Evolutionary conservation across 2,888 invertebrate genomes (phyloP), one percentile per base, ranked within the genome.

Genomic region (Euclidia mi): DNA sequence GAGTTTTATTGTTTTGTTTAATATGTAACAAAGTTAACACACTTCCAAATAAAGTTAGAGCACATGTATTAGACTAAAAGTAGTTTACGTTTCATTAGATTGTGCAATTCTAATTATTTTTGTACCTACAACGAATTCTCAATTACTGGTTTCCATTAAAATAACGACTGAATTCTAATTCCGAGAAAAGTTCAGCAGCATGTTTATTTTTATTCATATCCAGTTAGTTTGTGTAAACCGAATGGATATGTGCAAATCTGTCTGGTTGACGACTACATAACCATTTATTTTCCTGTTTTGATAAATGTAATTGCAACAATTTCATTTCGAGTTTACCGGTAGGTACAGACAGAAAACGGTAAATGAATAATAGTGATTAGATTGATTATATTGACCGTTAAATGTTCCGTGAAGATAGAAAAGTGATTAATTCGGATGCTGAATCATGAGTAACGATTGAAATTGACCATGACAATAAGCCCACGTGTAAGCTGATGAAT

Each of bases 401-500:
- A 51, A 64, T 49, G 51, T 28, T 41, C 53, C 14, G 46, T 57
- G 59, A 50, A 37, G 31, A 15, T 18, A n/a, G n/a, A 38, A 15
- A 51, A 42, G 40, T 51, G 50, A 55, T 38, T 38, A 46, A 10
- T 57, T 49, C 42, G 20, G 47, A 50, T 41, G 50, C 59, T 18
- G 32, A 14, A 46, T 9, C 28, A 50, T 58, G 63, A 51, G 47
- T 38, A 47, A 37, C 40, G 25, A 37, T 51, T 18, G 11, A 59
- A 50, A 65, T 31, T 34, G 52, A 55, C 43, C 40, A 64, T 61
- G 57, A 61, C 50, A 42, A 44, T 55, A 62, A 59, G 69, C 65
- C 47, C 56, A 72, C 52, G 56, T 48, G 59, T 65, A 70, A 64
- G 67, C 67, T 56, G 55, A 72, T 66, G 64, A 49, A 59, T 71